phyloP scores from a whole-genome alignment of 2,113 vertebrate genomes.

The Regulus satrapa region DNA sequence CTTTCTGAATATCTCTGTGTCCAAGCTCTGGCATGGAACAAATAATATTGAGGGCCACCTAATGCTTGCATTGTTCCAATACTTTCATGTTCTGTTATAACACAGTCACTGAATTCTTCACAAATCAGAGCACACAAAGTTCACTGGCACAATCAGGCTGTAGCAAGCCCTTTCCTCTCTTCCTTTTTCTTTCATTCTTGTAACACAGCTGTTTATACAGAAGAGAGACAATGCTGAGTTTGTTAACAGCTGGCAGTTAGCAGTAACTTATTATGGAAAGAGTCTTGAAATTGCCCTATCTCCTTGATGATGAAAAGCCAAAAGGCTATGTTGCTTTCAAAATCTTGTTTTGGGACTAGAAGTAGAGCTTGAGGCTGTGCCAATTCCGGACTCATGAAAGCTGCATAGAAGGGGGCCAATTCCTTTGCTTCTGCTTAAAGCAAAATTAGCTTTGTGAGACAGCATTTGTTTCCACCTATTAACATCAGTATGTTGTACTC shows the following conservation, averaged over 20 bases:
- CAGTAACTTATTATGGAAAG: slow-evolving; percentile 3
- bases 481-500: neutral
- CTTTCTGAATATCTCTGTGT: neutral
- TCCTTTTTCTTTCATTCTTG: slow-evolving; percentile 11
- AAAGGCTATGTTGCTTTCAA: slow-evolving; percentile 18
- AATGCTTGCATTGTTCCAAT: neutral
- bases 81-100: neutral
- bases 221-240: slow-evolving; percentile 29
- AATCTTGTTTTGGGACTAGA: slow-evolving; percentile 7
- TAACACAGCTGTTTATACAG: slow-evolving; percentile 47
- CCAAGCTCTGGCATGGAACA: neutral
- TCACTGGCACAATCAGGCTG: neutral
- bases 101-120: neutral
- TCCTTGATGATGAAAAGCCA: slow-evolving; percentile 12
- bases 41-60: neutral
- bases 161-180: slow-evolving; percentile 20
- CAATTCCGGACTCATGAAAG: neutral
- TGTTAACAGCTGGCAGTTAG: slow-evolving; percentile 50
- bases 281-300: neutral
- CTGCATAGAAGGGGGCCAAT: neutral
- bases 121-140: neutral
- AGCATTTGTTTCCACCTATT: neutral
- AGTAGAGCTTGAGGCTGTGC: neutral
- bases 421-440: neutral
- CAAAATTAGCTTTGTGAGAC: neutral